Conservation (phyloP, 2,888 invertebrate species). For the Tenthredo notha region DNA sequence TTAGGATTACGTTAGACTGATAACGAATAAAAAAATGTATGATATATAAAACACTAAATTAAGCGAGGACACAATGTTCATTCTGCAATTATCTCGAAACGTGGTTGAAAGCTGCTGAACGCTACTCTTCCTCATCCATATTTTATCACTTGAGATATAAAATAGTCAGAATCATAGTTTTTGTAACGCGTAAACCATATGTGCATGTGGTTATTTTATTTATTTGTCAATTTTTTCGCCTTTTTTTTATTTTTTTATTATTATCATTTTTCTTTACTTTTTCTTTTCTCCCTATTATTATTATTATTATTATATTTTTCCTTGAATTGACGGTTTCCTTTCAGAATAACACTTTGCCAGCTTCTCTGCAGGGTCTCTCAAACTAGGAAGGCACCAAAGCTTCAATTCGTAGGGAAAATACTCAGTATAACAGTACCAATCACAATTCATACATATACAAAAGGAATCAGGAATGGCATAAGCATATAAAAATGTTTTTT, state of each 20-base stretch:
- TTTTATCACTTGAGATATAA: neutral
- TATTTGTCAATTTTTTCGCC: neutral
- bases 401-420: neutral
- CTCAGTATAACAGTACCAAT: neutral
- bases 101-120: too few species aligned
- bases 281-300: neutral
- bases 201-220: neutral
- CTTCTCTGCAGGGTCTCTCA: slow-evolving; percentile 46
- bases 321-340: slow-evolving; percentile 30
- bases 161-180: neutral
- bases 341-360: slow-evolving; percentile 37
- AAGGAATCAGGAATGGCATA: neutral
- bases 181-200: neutral
- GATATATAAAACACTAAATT: too few species aligned
- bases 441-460: neutral
- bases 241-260: neutral
- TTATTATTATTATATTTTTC: slow-evolving; percentile 37
- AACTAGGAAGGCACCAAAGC: neutral
- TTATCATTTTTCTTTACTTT: neutral
- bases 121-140: neutral
- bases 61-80: too few species aligned
- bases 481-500: too few species aligned
- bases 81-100: too few species aligned
- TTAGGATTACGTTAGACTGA: too few species aligned
- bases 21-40: too few species aligned